These are phyloP conservation scores for Samia ricini DNA, from an alignment of 1,140 invertebrate genomes.

Conservation along the genomic window DNA sequence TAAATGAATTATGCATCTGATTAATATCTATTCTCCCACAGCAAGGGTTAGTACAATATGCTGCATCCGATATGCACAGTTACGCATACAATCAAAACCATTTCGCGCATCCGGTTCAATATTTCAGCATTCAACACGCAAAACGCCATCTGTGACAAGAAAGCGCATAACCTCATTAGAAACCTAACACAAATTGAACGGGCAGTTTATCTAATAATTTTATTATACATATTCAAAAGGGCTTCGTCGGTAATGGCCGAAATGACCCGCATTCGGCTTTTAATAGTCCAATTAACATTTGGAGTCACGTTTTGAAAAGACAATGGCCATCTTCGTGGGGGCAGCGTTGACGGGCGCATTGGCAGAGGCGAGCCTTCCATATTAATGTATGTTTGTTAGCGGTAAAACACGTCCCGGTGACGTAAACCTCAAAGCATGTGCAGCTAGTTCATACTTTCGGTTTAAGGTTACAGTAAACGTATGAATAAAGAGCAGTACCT, in stretches of 20 bases:
- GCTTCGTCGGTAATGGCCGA: conserved; percentile 67
- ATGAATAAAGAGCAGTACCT: background rate
- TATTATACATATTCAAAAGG: conserved; percentile 78
- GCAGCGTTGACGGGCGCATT: conserved; percentile 67
- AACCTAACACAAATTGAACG: conserved; percentile 73
- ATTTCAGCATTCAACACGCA: conserved; percentile 64
- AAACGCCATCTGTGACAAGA: conserved; percentile 70
- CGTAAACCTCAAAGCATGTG: conserved; percentile 57
- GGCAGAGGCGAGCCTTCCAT: conserved; percentile 66
- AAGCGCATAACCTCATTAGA: conserved; percentile 77
- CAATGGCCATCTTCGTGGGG: conserved; percentile 75
- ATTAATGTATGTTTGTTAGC: conserved; percentile 77
- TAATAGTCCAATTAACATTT: conserved; percentile 76
- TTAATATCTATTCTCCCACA: conserved; percentile 38
- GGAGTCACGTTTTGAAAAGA: conserved; percentile 74
- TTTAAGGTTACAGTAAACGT: background rate
- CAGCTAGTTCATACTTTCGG: conserved; percentile 36
- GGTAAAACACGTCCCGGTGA: conserved; percentile 70
- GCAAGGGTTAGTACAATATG: conserved; percentile 58
- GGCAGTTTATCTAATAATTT: conserved; percentile 74
- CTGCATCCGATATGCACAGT: conserved; percentile 53
- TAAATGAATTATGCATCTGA: conserved; percentile 27
- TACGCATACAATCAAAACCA: conserved; percentile 62
- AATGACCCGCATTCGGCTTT: conserved; percentile 76
- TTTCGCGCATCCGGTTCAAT: conserved; percentile 72